phyloP scores from a whole-genome alignment of 2,797 vertebrate genomes.

The Monodelphis domestica region DNA sequence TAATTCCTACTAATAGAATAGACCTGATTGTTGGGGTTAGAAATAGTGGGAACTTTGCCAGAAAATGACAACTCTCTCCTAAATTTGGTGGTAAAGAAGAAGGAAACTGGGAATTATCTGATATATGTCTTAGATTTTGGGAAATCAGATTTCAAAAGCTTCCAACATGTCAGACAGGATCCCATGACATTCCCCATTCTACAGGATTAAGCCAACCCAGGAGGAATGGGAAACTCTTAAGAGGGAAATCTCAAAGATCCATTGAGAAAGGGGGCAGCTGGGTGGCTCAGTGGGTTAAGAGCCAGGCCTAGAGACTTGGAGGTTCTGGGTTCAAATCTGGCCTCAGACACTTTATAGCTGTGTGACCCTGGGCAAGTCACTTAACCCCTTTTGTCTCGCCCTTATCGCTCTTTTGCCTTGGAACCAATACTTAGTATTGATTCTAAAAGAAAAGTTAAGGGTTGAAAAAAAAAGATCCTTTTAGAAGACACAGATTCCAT shows the following conservation, averaged over 20 bases:
- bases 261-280: too few relatives aligned
- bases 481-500: too few relatives aligned
- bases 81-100: neutral
- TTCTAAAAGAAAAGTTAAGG: too few relatives aligned
- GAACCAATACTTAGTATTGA: too few relatives aligned
- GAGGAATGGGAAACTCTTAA: neutral
- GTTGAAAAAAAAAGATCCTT: too few relatives aligned
- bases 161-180: neutral
- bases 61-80: neutral
- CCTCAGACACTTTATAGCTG: too few relatives aligned
- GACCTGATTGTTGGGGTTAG: neutral
- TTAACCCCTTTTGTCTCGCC: too few relatives aligned
- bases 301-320: too few relatives aligned
- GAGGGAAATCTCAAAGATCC: neutral
- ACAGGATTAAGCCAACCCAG: neutral
- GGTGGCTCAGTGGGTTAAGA: too few relatives aligned
- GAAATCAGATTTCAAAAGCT: neutral
- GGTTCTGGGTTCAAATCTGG: too few relatives aligned
- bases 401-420: too few relatives aligned
- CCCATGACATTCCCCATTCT: neutral
- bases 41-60: neutral
- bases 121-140: neutral
- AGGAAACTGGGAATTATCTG: neutral
- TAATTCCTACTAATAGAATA: neutral
- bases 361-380: too few relatives aligned